phyloP scores from a whole-genome alignment of 2,888 invertebrate genomes.

The Linyphia triangularis region DNA sequence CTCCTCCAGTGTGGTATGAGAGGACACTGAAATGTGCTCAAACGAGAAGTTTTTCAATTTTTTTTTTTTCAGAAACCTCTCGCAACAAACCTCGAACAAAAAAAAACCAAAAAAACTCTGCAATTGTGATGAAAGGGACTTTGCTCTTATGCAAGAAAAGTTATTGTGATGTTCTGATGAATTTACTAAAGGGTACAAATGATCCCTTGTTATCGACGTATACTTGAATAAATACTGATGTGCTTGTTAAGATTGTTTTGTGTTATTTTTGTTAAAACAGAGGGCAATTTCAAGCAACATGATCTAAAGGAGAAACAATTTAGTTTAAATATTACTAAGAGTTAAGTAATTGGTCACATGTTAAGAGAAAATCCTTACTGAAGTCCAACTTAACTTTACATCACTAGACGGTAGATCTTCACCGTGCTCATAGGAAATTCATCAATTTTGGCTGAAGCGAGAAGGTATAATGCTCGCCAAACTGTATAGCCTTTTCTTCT shows the following conservation, averaged over 20 bases:
- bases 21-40: constrained; percentile 49
- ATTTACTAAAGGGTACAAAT: constrained; percentile 38
- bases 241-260: constrained; percentile 35
- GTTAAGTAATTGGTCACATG: too few relatives aligned
- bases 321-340: too few relatives aligned
- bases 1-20: constrained; percentile 23
- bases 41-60: constrained; percentile 17
- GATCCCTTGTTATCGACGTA: constrained; percentile 61
- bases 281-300: too few relatives aligned
- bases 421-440: too few relatives aligned
- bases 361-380: too few relatives aligned
- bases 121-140: constrained; percentile 46
- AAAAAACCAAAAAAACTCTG: background rate
- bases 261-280: background rate
- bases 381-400: too few relatives aligned
- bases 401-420: too few relatives aligned
- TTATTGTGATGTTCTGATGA: constrained; percentile 68
- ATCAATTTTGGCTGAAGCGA: too few relatives aligned
- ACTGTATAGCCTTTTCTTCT: too few relatives aligned
- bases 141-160: constrained; percentile 40
- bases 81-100: constrained; percentile 55
- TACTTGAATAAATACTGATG: constrained; percentile 66
- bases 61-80: constrained; percentile 27
- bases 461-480: too few relatives aligned
- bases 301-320: too few relatives aligned